Base-by-base conservation (phyloP, 2,797 vertebrate species). In the Leptoclinus maculatus region DNA sequence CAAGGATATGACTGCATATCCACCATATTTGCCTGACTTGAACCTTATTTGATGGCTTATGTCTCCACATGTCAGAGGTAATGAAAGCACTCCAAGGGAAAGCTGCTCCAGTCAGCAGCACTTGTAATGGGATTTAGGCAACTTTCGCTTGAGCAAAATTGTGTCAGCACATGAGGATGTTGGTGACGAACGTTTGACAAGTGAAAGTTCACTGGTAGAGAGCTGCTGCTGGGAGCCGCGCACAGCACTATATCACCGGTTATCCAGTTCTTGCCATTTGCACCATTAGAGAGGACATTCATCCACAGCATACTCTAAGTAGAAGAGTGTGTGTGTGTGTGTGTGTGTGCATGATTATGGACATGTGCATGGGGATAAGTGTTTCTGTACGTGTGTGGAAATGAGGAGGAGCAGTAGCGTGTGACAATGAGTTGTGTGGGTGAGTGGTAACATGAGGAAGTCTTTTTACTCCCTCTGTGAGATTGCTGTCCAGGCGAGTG, bases 31-130 rank as follows among this genome's bases (percentile, higher is more conserved):
- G 91, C 89, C 81, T 92, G 86, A 93, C 86, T 93, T 91, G 89
- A 93, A 93, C 89, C 84, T 84, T 85, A 88, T 93, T 94, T 90
- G 92, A 94, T 92, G 89, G 92, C 90, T 93, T 93, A 79, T 90
- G 90, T 93, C 86, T 89, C 89, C 89, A 87, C 90, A 91, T 93
- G 93, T 94, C 92, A 94, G 88, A 86, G 78, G 85, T 93, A 94
- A 94, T 93, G 93, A 91, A 93, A 93, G 91, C 74, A 86, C 78
- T 80, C 83, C 79, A 57, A 84, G 82, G 80, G 81, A 87, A 91
- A 88, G 82, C 91, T 89, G 93, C 84, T 87, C 83, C 82, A 88
- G 83, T 91, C 92, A 88, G 92, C 79, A 87, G 85, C 82, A 72
- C 78, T 51, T 66, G 86, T 94, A 92, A 92, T 91, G 85, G 85